Conservation (phyloP, 2,797 vertebrate species). For the Gambusia yucatana region DNA sequence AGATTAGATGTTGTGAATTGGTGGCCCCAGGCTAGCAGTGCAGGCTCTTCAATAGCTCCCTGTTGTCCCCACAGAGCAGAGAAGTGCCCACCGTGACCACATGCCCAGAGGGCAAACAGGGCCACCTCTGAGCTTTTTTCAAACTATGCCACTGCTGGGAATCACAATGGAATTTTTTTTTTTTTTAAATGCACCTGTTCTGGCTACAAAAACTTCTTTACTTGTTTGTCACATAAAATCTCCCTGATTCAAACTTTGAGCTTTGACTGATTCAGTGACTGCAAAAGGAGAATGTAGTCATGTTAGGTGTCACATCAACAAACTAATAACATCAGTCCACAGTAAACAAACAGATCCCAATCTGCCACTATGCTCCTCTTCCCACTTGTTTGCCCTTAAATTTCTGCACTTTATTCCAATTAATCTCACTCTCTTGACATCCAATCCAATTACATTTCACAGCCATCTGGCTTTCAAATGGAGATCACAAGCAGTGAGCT, state of each 20-base stretch:
- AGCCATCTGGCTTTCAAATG: conserved; percentile 81
- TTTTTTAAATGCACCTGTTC: conserved; percentile 2
- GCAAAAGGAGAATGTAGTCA: conserved; percentile 21
- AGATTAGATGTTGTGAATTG: conserved; percentile 67
- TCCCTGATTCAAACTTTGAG: not conserved
- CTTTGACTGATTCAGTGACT: not conserved
- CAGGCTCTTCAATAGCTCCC: conserved; percentile 51
- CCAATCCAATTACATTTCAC: conserved; percentile 80
- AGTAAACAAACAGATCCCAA: conserved; percentile 49
- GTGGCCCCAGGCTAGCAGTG: conserved; percentile 52
- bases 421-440: conserved; percentile 76
- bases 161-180: not conserved
- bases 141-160: conserved; percentile 23
- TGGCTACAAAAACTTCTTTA: not conserved
- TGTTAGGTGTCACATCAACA: conserved; percentile 31
- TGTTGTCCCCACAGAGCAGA: conserved; percentile 64
- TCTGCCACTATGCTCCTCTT: conserved; percentile 45
- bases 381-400: conserved; percentile 80
- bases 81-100: conserved; percentile 58
- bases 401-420: conserved; percentile 77
- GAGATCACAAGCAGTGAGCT: conserved; percentile 68
- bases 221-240: not conserved
- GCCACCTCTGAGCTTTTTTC: conserved; percentile 59
- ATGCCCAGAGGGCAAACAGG: conserved; percentile 58
- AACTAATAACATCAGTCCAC: conserved; percentile 30